Evolutionary conservation across 2,113 vertebrate genomes (phyloP).

Genomic region (Corythornis cristatus): DNA sequence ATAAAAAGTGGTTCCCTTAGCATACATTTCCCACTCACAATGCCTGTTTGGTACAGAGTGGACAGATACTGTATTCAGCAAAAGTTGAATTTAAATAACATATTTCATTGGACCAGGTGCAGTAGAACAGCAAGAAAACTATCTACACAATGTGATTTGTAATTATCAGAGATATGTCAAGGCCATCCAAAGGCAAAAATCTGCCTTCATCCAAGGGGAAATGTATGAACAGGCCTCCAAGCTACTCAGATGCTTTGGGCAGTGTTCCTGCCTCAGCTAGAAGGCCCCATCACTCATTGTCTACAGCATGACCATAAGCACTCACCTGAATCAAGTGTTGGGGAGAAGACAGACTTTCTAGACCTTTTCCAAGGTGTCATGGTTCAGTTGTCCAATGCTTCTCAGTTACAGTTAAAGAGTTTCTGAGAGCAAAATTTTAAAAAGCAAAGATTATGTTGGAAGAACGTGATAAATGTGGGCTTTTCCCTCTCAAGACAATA

Average conservation of each 20-base stretch:
- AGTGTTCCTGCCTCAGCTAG: background rate
- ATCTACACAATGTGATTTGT: background rate
- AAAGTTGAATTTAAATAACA: background rate
- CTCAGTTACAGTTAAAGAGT: background rate
- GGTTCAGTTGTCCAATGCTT: background rate
- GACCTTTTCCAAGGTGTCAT: background rate
- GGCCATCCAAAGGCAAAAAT: background rate
- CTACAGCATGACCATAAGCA: rapidly evolving
- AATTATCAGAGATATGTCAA: background rate
- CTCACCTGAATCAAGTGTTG: background rate
- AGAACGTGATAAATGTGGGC: background rate
- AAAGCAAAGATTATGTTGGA: background rate
- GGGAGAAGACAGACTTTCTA: background rate
- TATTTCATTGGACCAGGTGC: background rate
- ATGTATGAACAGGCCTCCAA: background rate
- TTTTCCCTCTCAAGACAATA: background rate
- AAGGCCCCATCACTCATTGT: background rate
- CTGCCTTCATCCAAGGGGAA: background rate
- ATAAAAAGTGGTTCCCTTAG: background rate
- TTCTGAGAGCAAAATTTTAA: background rate
- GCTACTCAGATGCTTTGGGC: background rate
- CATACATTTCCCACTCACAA: rapidly evolving
- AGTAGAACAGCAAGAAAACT: background rate
- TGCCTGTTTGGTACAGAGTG: background rate
- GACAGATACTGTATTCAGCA: background rate